Base-by-base conservation (phyloP, 2,888 invertebrate species). In the Flexamia atlantica region DNA sequence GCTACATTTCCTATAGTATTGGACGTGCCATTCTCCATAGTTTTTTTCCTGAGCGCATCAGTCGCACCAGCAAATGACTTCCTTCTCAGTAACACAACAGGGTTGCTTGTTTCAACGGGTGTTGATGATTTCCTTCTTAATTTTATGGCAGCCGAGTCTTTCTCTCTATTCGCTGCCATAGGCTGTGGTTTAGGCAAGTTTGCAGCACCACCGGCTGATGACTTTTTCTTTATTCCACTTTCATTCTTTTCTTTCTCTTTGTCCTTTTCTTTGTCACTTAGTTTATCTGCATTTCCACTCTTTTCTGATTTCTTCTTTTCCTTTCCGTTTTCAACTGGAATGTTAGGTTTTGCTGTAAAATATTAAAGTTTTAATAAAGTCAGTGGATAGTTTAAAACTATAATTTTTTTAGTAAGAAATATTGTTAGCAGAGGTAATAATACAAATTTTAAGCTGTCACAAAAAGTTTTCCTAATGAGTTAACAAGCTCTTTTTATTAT, bases 11-110 rank as follows among this genome's bases (percentile, higher is more conserved):
- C 42, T 36, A 82, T 0, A 42, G 53, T 50, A 23, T 42, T 82
- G 60, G 28, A 25, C n/a, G 68, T 68, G 17, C 82, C 70, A 28
- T 82, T 82, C 25, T 81, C 81, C n/a, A 81, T 1, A n/a, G 81
- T 50, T 36, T 81, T 81, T 81, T 81, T 81, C 36, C 82, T 68
- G 5, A 82, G 36, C 2, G 72, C 82, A 28, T 82, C 82, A 4
- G 84, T 81, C 23, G 84, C 74, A 4, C 84, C 84, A 20, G 84
- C 84, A 46, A 82, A 84, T 14, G 84, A 84, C 28, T 84, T 84
- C 30, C 84, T 36, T 20, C 84, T 81, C 76, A 81, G 40, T 25
- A 84, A 40, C 0, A 81, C 81, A 28, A 64, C 57, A 23, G 81
- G 74, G 23, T 74, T 74, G 60, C 81, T 72, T 3, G 81, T 60